Percentiles rank a stretch among this genome's conserved stretches.
Evolutionary conservation across 2,113 vertebrate species (phyloP).

Genomic region (Raja brachyura): DNA sequence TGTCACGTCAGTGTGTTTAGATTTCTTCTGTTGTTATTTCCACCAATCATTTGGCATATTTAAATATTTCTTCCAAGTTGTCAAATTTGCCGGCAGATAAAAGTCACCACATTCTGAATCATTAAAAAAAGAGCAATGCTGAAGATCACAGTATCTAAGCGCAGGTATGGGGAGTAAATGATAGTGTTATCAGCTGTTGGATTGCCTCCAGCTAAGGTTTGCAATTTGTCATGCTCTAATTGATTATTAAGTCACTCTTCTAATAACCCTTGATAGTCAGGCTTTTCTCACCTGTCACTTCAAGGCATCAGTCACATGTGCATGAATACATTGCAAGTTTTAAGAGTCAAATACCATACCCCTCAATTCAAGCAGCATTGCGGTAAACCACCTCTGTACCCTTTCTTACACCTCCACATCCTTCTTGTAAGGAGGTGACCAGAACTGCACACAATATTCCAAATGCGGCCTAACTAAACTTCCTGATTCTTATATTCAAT

Average conservation of each 20-base stretch:
- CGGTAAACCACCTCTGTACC: no score
- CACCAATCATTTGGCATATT: not conserved
- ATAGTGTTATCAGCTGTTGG: not conserved
- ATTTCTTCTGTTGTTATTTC: not conserved
- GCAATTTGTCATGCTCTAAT: not conserved
- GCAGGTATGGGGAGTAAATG: not conserved
- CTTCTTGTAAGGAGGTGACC: no score
- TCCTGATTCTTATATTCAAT: no score
- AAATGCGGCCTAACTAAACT: no score
- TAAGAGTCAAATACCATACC: not conserved
- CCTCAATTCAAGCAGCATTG: no score
- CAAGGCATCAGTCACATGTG: not conserved
- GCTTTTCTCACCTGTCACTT: not conserved
- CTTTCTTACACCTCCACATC: no score
- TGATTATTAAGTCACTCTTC: constrained; percentile 13
- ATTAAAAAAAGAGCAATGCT: not conserved
- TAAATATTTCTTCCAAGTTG: not conserved
- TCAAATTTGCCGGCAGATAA: not conserved
- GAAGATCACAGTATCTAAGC: not conserved
- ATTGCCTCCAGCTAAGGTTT: not conserved
- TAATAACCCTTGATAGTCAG: not conserved
- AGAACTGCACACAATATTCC: no score
- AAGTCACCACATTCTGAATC: not conserved
- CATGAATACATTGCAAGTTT: not conserved
- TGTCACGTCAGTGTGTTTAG: not conserved